A percentile compares a stretch with the other conserved stretches of the same genome.
phyloP scores from a whole-genome alignment of 2,888 invertebrate species.

The Caenorhabditis sulstoni region DNA sequence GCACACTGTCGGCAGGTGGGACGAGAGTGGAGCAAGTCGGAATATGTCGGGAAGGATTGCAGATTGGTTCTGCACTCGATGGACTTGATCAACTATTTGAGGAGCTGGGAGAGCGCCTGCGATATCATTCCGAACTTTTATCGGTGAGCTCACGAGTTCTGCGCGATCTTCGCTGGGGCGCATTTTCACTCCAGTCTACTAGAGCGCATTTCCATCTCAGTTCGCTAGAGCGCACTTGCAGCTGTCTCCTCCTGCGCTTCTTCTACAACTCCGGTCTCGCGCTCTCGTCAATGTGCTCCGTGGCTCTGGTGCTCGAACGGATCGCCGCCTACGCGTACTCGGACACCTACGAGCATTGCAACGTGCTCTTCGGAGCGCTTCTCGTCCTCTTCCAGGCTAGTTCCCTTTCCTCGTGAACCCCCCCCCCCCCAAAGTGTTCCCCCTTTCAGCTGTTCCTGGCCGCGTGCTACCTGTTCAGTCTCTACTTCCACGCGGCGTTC shows the following conservation, averaged over 20 bases:
- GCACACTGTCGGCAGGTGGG: constrained; percentile 39
- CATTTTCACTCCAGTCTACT: background rate
- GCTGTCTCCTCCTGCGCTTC: constrained; percentile 36
- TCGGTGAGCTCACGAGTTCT: no score
- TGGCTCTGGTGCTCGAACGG: constrained; percentile 30
- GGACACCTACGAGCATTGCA: constrained; percentile 26
- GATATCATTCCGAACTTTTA: constrained; percentile 43
- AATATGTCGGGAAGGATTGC: background rate
- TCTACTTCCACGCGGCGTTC: constrained; percentile 34
- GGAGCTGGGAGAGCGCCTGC: constrained; percentile 9
- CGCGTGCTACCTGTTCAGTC: constrained; percentile 10
- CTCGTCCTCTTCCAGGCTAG: no score
- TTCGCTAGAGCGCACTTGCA: constrained; percentile 1
- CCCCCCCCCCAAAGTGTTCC: no score
- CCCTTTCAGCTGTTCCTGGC: constrained; percentile 32
- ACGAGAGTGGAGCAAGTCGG: no score
- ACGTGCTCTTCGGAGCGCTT: background rate
- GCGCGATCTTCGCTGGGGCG: no score
- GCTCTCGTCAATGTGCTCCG: constrained; percentile 41
- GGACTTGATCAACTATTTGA: constrained; percentile 43
- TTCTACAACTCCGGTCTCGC: constrained; percentile 41
- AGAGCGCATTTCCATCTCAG: background rate
- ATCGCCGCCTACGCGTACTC: constrained; percentile 5
- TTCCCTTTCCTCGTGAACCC: no score
- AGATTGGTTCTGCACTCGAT: constrained; percentile 37